Evolutionary conservation across 2,888 invertebrate genomes (phyloP), one percentile per base, ranked within the genome.

Genomic region (Bombyx huttoni): DNA sequence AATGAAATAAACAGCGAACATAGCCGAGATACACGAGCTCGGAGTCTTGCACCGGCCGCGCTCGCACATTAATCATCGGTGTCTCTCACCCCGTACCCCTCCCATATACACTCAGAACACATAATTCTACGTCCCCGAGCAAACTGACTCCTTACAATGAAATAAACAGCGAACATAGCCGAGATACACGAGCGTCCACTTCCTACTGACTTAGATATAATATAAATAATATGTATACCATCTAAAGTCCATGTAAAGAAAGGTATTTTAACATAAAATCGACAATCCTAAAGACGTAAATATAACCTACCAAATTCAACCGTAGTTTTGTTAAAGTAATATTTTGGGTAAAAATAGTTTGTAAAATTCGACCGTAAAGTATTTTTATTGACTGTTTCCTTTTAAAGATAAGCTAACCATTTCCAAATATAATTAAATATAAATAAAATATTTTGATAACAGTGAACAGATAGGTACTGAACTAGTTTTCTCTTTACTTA

Each of bases 51-150:
- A 12, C 47, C 13, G 34, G 34, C 34, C 47, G 47, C 47, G 60
- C 59, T 68, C 62, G 56, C 68, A 54, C 64, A 71, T 75, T 71
- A 72, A 66, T 75, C 73, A 75, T 75, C 64, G 61, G 57, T 52
- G 59, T 56, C 53, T 58, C 55, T 55, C 57, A 56, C 52, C 54
- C 53, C 54, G 56, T 51, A 52, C 54, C 58, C 57, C 53, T 54
- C 49, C 60, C 57, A 52, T 54, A 53, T 58, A 51, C 58, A 55
- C 35, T 49, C 55, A 5, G 24, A 24, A 24, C 70, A 74, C 68
- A 76, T 74, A 75, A 74, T 69, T 74, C 69, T 60, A 60, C 62
- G 72, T 73, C 66, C 63, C 52, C 40, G 53, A 65, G 57, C 59
- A 64, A 61, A 55, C 58, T 63, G 57, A 61, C 63, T 70, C 65